Conservation (phyloP, 1,140 invertebrate species). For the Nasonia giraulti region DNA sequence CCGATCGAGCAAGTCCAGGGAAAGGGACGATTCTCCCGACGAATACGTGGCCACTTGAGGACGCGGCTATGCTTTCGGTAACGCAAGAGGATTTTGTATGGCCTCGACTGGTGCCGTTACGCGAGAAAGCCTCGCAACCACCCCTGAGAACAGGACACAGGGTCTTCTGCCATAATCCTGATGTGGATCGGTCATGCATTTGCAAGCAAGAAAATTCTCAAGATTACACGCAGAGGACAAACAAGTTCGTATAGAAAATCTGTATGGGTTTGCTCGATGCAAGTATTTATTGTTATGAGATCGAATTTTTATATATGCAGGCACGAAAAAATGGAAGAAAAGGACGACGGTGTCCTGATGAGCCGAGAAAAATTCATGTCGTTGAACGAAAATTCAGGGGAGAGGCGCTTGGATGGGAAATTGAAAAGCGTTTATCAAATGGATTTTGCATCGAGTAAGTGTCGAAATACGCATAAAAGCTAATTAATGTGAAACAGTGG, state of each 20-base stretch:
- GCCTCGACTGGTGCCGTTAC: conserved; percentile 75
- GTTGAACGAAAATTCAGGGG: background rate
- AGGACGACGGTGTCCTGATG: background rate
- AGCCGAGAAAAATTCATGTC: conserved; percentile 19
- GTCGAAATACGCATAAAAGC: too few species aligned
- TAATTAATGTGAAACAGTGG: too few species aligned
- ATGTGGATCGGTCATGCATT: background rate
- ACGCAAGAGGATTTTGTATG: conserved; percentile 75
- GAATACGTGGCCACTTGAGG: background rate
- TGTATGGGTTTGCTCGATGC: background rate
- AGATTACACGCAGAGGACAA: background rate
- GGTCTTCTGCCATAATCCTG: conserved; percentile 42
- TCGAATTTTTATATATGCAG: background rate
- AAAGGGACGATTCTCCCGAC: conserved; percentile 16
- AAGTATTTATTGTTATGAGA: too few species aligned
- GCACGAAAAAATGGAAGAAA: background rate
- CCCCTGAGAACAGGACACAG: conserved; percentile 64
- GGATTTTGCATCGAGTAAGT: conserved; percentile 4
- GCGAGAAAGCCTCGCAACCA: conserved; percentile 64
- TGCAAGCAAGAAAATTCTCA: background rate
- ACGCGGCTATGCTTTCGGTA: conserved; percentile 60
- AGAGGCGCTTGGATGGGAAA: background rate
- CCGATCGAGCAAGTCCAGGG: background rate
- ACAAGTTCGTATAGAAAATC: conserved; percentile 2
- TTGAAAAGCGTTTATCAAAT: conserved; percentile 29